Evolutionary conservation across 2,888 invertebrate species (phyloP).

Genomic region (Pelosia muscerda): DNA sequence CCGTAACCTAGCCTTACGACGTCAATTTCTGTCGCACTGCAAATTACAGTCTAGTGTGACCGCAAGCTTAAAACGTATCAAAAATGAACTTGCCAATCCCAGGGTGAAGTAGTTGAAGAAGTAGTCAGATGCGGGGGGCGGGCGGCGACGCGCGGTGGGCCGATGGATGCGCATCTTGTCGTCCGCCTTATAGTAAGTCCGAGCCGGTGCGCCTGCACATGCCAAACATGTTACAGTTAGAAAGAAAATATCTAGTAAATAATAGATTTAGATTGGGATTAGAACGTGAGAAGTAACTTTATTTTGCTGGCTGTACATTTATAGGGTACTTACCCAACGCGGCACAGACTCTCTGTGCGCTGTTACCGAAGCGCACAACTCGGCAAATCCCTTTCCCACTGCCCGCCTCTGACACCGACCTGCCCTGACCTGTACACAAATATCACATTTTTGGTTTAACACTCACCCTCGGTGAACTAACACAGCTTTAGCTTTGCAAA

Average conservation of each 20-base stretch:
- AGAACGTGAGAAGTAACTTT: neutral
- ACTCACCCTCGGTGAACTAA: neutral
- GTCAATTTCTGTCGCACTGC: neutral
- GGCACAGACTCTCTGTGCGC: constrained; percentile 95
- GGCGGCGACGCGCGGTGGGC: constrained; percentile 92
- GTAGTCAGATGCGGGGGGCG: constrained; percentile 96
- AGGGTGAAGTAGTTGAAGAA: constrained; percentile 99
- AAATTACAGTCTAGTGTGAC: neutral
- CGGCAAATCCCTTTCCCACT: constrained; percentile 83
- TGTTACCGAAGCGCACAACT: constrained; percentile 93
- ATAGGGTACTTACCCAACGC: constrained; percentile 87
- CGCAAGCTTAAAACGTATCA: neutral
- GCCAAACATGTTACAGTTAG: neutral
- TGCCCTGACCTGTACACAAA: constrained; percentile 82
- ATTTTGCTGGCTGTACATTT: neutral
- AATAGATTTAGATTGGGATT: neutral
- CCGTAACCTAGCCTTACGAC: neutral
- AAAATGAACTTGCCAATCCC: constrained; percentile 91
- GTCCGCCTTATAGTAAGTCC: constrained; percentile 98
- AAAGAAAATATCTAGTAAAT: neutral
- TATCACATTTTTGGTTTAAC: neutral
- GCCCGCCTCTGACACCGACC: constrained; percentile 87
- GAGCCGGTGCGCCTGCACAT: constrained; percentile 92
- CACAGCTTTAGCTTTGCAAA: too few relatives aligned
- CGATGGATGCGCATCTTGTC: constrained; percentile 99